phyloP scores from a whole-genome alignment of 2,888 invertebrate species.

The Cecidostiba fungosa region DNA sequence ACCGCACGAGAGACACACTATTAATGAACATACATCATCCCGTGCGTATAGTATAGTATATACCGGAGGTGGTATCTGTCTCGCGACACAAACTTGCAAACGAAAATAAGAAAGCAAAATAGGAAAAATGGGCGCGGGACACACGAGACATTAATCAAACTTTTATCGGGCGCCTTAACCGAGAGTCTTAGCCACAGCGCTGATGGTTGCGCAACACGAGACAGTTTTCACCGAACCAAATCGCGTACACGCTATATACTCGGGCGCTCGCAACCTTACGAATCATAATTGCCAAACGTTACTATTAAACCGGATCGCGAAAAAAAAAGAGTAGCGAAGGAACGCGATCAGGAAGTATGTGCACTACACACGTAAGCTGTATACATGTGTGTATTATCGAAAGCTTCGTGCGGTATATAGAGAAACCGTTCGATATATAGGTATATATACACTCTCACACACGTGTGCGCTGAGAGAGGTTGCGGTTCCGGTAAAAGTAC shows the following conservation, averaged over 20 bases:
- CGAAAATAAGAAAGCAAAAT: neutral
- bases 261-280: neutral
- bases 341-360: constrained; percentile 55
- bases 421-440: neutral
- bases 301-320: constrained; percentile 55
- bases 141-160: constrained; percentile 51
- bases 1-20: neutral
- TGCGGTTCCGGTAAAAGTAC: constrained; percentile 59
- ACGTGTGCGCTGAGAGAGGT: neutral
- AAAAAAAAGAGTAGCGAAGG: constrained; percentile 10
- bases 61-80: neutral
- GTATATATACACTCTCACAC: neutral
- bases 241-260: constrained; percentile 11
- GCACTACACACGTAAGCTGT: neutral
- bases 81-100: neutral
- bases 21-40: neutral
- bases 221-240: constrained; percentile 53
- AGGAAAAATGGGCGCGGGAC: constrained; percentile 9
- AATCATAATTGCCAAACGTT: constrained; percentile 52
- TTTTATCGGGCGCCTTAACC: constrained; percentile 30
- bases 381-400: constrained; percentile 26
- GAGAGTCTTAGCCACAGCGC: neutral
- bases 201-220: constrained; percentile 35
- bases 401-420: neutral
- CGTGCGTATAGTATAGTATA: neutral